Base-by-base conservation (phyloP, 2,113 vertebrate genomes). In the Austrofundulus limnaeus region DNA sequence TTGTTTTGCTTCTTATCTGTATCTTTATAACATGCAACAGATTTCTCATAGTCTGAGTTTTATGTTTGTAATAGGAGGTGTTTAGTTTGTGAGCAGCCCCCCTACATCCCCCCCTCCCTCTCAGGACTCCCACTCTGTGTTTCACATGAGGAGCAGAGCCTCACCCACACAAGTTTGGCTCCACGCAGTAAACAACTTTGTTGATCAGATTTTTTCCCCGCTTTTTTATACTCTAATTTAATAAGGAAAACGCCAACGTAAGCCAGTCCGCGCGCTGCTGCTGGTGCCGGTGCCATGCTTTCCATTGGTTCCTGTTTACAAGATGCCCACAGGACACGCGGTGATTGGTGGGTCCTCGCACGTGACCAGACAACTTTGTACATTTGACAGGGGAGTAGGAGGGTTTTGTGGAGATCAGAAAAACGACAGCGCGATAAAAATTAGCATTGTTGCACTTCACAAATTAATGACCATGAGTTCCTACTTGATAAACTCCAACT, bases 381-480 rank as follows among this genome's bases (percentile, higher is more conserved):
- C 92, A 94, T 94, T 94, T 95, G 94, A 95, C 94, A 95, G 93
- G 51, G 90, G 91, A 91, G 93, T 94, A 95, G 95, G 94, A 94
- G 94, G 94, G 94, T 95, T 94, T 94, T 94, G 85, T 91, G 89
- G 91, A 95, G 92, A 94, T 94, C 94, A 95, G 95, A 95, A 96
- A 98, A 97, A 97, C 94, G 95, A 96, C 95, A 96, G 95, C 94
- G 93, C 94, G 94, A 98, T 96, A 97, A 98, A 98, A 96, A 96
- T 96, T 97, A 95, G 95, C 95, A 97, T 96, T 96, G 95, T 95
- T 95, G 94, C 95, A 95, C 95, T 96, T 95, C 94, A 94, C 95
- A 98, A 97, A 98, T 98, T 98, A 98, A 98, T 97, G 95, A 95
- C 94, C 96, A 98, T 98, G 96, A 98, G 96, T 94, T 98, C 96